Percentiles rank a stretch among this genome's conserved stretches.
phyloP scores from a whole-genome alignment of 2,113 vertebrate species.

The Pseudolaguvia tuberculata region DNA sequence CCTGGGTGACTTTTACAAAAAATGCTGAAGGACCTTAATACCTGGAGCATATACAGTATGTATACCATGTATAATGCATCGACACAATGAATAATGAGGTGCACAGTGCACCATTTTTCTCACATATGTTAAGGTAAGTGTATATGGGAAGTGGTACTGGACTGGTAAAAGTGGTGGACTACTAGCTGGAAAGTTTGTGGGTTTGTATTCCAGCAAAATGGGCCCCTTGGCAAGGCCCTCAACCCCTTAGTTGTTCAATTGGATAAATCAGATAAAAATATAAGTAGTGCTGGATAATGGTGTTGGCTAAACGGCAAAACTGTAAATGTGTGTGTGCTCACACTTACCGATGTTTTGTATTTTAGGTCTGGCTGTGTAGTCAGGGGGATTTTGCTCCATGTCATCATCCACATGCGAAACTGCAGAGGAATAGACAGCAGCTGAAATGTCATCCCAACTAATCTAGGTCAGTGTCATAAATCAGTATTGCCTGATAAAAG shows the following conservation, averaged over 20 bases:
- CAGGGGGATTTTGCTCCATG: conserved; percentile 80
- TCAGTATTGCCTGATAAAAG: neutral
- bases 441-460: neutral
- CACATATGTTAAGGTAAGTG: too few species aligned
- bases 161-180: too few species aligned
- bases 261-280: too few species aligned
- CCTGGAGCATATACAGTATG: neutral
- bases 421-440: conserved; percentile 52
- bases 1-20: neutral
- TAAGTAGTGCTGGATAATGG: too few species aligned
- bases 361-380: conserved; percentile 91
- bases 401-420: conserved; percentile 86
- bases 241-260: too few species aligned
- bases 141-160: too few species aligned
- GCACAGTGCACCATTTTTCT: neutral
- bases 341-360: conserved; percentile 90
- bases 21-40: neutral
- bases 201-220: too few species aligned
- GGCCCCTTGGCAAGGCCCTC: too few species aligned
- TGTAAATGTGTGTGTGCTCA: neutral
- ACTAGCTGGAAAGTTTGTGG: too few species aligned
- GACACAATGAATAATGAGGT: neutral
- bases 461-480: conserved; percentile 2
- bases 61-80: neutral
- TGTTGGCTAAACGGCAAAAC: too few species aligned